A percentile compares a stretch with the other conserved stretches of the same genome.
phyloP scores from a whole-genome alignment of 2,797 vertebrate species.

The Garrulus glandarius region DNA sequence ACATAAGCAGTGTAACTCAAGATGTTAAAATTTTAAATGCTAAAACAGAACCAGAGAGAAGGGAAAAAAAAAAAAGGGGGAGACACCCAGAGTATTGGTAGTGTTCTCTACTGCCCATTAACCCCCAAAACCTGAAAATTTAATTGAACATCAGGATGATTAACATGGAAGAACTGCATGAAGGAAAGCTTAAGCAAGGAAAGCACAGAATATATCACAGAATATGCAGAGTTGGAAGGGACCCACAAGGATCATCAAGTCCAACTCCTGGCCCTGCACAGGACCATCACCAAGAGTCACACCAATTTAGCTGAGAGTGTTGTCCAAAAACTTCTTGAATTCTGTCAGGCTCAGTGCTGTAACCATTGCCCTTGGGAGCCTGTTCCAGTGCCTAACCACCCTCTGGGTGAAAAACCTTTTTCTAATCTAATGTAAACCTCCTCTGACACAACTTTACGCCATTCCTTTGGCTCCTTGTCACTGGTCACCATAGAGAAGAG shows the following conservation, averaged over 20 bases:
- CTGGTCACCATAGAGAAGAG: not conserved
- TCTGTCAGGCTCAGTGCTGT: not conserved
- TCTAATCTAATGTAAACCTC: not conserved
- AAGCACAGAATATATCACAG: not conserved
- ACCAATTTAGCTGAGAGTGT: not conserved
- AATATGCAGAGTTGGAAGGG: not conserved
- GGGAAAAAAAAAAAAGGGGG: not conserved
- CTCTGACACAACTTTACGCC: not conserved
- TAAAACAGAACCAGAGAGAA: not conserved
- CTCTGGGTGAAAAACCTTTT: not conserved
- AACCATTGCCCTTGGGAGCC: not conserved
- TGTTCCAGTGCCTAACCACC: not conserved
- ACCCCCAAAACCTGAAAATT: not conserved
- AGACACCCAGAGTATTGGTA: not conserved
- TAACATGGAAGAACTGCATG: not conserved
- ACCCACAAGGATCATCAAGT: too few species aligned
- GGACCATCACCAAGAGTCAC: not conserved
- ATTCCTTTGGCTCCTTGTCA: not conserved
- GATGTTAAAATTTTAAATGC: not conserved
- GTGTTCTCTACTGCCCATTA: not conserved
- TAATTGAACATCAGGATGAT: not conserved
- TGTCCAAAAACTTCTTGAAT: not conserved
- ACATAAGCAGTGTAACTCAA: not conserved
- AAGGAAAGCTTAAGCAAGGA: not conserved
- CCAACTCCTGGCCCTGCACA: not conserved